phyloP scores from a whole-genome alignment of 2,888 invertebrate species.

The Agonum fuliginosum region DNA sequence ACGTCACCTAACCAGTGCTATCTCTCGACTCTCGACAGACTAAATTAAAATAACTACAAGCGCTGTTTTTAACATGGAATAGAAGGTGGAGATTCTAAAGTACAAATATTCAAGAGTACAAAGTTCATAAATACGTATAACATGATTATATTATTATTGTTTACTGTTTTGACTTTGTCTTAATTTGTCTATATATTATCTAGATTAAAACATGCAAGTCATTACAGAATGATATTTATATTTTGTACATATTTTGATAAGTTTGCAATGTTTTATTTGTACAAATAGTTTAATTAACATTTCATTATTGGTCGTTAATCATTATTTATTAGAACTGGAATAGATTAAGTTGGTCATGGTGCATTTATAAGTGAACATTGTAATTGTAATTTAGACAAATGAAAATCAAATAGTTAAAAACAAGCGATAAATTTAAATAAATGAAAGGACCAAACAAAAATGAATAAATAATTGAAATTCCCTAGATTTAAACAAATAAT shows the following conservation, averaged over 20 bases:
- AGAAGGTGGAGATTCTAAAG: constrained; percentile 52
- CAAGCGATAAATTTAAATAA: no score
- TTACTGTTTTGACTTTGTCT: constrained; percentile 5
- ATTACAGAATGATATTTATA: not conserved
- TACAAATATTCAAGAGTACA: constrained; percentile 59
- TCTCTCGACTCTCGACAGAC: constrained; percentile 55
- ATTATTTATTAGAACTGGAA: no score
- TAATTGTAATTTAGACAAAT: no score
- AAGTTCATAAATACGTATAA: constrained; percentile 49
- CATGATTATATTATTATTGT: constrained; percentile 2
- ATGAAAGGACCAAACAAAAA: constrained; percentile 1
- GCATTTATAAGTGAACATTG: no score
- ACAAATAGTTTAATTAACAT: no score
- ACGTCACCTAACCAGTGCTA: constrained; percentile 61
- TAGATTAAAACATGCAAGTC: constrained; percentile 34
- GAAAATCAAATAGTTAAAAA: no score
- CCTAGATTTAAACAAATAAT: not conserved
- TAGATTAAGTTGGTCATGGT: no score
- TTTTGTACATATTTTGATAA: not conserved
- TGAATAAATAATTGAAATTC: not conserved
- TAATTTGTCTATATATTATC: not conserved
- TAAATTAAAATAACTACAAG: constrained; percentile 49
- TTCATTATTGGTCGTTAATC: no score
- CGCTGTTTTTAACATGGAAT: constrained; percentile 19
- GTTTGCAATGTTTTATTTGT: no score